A percentile compares a stretch with the other conserved stretches of the same genome.
Conservation (phyloP, 2,113 vertebrate genomes). For the Rhynchomys soricoides region DNA sequence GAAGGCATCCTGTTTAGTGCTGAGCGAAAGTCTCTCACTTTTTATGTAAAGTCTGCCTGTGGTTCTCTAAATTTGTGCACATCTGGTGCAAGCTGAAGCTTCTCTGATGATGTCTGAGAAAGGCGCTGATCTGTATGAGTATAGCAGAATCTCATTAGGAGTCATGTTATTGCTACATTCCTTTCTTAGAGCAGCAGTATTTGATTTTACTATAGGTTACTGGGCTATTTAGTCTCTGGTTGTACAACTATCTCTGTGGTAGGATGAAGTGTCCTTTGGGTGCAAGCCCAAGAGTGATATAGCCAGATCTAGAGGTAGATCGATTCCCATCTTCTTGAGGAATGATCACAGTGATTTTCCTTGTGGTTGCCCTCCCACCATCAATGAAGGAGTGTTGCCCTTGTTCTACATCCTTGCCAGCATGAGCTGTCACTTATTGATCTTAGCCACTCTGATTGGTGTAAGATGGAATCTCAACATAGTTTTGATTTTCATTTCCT, state of each 20-base stretch:
- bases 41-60: neutral
- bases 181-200: neutral
- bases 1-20: neutral
- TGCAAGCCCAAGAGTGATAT: neutral
- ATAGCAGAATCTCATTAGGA: neutral
- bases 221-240: neutral
- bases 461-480: neutral
- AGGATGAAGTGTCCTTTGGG: neutral
- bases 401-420: neutral
- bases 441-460: neutral
- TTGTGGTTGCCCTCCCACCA: neutral
- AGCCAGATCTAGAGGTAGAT: neutral
- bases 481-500: neutral
- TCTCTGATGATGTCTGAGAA: neutral
- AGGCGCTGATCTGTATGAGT: neutral
- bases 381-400: neutral
- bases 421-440: neutral
- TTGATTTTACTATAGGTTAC: neutral
- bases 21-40: neutral
- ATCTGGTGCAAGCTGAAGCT: neutral
- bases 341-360: neutral
- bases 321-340: neutral
- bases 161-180: neutral
- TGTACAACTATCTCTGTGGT: neutral
- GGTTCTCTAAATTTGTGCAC: neutral